Evolutionary conservation across 2,113 vertebrate genomes (phyloP), one percentile per base, ranked within the genome.

Genomic region (Dinomys branickii): DNA sequence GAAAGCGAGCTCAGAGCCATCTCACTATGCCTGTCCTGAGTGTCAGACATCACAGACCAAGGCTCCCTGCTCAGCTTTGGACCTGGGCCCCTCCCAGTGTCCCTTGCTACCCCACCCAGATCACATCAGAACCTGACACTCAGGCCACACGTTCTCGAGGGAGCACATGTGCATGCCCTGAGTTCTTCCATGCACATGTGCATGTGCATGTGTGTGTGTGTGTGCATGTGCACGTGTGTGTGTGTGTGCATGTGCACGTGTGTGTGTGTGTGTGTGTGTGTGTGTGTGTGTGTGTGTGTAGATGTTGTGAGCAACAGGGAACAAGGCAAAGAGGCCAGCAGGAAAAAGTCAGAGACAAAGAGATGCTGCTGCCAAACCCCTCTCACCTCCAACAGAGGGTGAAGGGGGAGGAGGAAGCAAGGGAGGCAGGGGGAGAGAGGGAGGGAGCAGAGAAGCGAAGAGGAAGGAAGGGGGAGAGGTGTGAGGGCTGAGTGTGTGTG

Each of bases 311-410:
- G 92, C 87, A 44, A 47, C 24, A 7, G 77, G 93, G 54, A 97
- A 69, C 1, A 4, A 85, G 91, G 77, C 84, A 73, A 92, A 94
- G 75, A 94, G 59, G 67, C 87, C 0, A 0, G 52, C 2, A 14
- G 75, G 84, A 35, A 26, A 77, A 69, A 93, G 84, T 63, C 89
- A 93, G 94, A 94, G 93, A 97, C 96, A 96, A 97, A 94, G 96
- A 91, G 88, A 82, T 3, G 13, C 9, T 1, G 52, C 88, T 97
- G 97, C 97, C 96, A 98, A 95, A 75, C 94, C 85, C 61, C 59
- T 81, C 67, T 94, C 94, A 50, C 91, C 87, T 86, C 97, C 78
- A 61, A 22, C 61, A 38, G 85, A 88, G 83, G 24, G 33, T 47
- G 30, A 8, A 63, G 22, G 33, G 58, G 13, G 38, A 6, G n/a